These are phyloP conservation scores for Timandra comae DNA, from an alignment of 2,888 invertebrate genomes.

Conservation along the genomic window DNA sequence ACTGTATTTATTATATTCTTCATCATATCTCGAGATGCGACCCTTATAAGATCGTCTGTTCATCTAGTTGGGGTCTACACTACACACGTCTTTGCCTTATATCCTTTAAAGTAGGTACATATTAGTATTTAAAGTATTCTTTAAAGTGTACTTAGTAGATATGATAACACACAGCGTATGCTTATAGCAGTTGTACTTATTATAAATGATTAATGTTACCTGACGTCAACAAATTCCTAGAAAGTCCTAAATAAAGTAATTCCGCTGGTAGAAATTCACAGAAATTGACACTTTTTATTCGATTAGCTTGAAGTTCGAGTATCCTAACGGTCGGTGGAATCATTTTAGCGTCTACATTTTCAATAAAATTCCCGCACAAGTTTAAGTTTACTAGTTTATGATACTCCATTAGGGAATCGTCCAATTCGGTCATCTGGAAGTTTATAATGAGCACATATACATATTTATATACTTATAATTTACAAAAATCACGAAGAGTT, in stretches of 20 bases:
- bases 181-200: no score
- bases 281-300: slow-evolving; percentile 49
- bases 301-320: slow-evolving; percentile 72
- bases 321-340: slow-evolving; percentile 55
- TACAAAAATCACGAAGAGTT: not conserved
- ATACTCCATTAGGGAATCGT: slow-evolving; percentile 48
- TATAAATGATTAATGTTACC: no score
- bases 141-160: no score
- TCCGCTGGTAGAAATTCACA: slow-evolving; percentile 44
- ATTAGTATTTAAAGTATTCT: no score
- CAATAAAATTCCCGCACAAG: slow-evolving; percentile 58
- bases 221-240: slow-evolving; percentile 58
- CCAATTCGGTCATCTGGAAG: slow-evolving; percentile 70
- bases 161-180: no score
- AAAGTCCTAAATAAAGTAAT: slow-evolving; percentile 70
- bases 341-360: slow-evolving; percentile 39
- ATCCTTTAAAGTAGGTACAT: no score
- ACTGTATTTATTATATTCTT: no score
- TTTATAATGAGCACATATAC: no score
- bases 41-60: no score
- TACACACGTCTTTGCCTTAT: no score
- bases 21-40: no score
- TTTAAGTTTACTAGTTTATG: slow-evolving; percentile 56
- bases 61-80: no score
- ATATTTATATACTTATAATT: not conserved